Conservation (phyloP, 2,888 invertebrate species). For the Cheiracanthium punctorium region DNA sequence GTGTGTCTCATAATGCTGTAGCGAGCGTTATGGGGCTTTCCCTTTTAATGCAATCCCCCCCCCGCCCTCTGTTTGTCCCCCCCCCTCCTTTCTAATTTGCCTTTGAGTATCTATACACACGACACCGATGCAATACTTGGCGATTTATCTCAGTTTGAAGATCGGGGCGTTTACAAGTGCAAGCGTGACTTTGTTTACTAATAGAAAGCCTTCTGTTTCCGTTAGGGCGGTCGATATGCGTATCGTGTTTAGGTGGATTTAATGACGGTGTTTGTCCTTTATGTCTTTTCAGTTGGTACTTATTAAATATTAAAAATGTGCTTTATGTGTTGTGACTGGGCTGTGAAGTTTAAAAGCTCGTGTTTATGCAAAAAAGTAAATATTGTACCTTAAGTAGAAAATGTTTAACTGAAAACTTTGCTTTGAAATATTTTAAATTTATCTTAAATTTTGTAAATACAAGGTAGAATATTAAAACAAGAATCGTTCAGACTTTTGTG, state of each 20-base stretch:
- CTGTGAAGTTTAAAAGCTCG: no score
- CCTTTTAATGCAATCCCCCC: constrained; percentile 19
- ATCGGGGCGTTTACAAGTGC: not conserved
- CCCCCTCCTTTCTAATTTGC: constrained; percentile 50
- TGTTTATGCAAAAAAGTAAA: no score
- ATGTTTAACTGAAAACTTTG: no score
- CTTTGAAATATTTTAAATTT: no score
- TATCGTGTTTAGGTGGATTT: not conserved
- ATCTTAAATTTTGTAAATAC: no score
- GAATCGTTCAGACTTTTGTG: no score
- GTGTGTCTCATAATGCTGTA: constrained; percentile 46
- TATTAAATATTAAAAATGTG: no score
- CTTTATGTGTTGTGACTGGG: no score
- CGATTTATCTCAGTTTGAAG: constrained; percentile 27
- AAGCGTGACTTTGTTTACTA: not conserved
- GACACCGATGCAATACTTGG: constrained; percentile 32
- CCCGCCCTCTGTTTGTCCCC: constrained; percentile 19
- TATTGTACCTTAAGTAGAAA: no score
- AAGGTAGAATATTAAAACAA: no score
- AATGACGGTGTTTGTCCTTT: no score
- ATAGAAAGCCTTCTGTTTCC: not conserved
- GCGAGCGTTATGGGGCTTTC: constrained; percentile 19
- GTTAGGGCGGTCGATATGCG: not conserved
- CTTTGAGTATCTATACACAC: constrained; percentile 28
- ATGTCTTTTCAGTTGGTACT: no score